Base-by-base conservation (phyloP, 64 coral and sea anemone genomes). In the Actinia equina region DNA sequence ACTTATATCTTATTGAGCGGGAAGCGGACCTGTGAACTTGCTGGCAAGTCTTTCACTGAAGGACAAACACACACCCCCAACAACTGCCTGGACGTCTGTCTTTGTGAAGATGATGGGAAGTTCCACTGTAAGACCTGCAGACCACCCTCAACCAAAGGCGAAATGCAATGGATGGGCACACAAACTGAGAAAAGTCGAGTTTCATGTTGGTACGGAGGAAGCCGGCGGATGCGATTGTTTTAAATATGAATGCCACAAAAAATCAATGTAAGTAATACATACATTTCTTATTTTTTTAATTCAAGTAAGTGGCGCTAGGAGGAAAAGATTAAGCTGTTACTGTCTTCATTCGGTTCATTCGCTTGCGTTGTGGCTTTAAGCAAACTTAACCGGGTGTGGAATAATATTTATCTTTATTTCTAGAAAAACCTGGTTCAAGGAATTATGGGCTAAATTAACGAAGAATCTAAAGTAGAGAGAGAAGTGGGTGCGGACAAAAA, bases 211-310 rank as follows among this genome's bases (percentile, higher is more conserved):
- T 5, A 52, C 49, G 2, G 1, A 81, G 3, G 49, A 51, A 20
- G 27, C 3, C 6, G 27, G 15, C 0, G 49, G 49, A 81, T 81
- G 78, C 78, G 17, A 81, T 22, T 81, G 78, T 52, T 22, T 81
- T 17, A 81, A 81, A 49, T 81, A 81, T 81, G 78, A 81, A 81
- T 81, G 78, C 43, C 78, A 52, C 49, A 81, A 81, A 52, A 81
- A 81, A 52, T 9, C 78, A 44, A 15, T 81, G 78, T 81, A 81
- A 51, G 78, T 18, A 46, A 17, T 79, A 26, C 26, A 9, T 7
- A 44, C 37, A 15, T 78, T 30, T 44, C 22, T n/a, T 37, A 37
- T 37, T 10, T 65, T 65, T 23, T 4, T n/a, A 57, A 57, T 57
- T 65, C 12, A 23, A 1, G 6, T 65, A 19, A 3, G 2, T 22